A percentile compares a stretch with the other conserved stretches of the same genome.
Conservation (phyloP, 1,140 invertebrate species). For the Calosoma granatense region DNA sequence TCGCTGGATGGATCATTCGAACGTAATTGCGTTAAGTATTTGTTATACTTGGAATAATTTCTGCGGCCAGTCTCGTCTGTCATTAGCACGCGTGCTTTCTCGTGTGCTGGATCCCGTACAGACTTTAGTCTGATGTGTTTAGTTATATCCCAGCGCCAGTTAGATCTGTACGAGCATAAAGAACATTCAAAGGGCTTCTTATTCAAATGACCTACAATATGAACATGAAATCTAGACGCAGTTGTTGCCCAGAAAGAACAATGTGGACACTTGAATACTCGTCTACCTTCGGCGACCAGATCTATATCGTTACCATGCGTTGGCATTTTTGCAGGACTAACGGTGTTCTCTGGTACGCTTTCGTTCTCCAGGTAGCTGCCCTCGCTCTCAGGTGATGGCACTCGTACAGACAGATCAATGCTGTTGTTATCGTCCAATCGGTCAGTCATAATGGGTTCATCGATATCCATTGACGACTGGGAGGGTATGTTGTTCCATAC, state of each 20-base stretch:
- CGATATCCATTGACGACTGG: background rate
- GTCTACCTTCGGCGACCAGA: slow-evolving; percentile 30
- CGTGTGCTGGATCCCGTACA: slow-evolving; percentile 67
- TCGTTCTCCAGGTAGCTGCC: slow-evolving; percentile 23
- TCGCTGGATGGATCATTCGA: slow-evolving; percentile 33
- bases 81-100: slow-evolving; percentile 69
- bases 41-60: slow-evolving; percentile 88
- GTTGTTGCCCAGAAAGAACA: slow-evolving; percentile 84
- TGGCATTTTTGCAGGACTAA: slow-evolving; percentile 26
- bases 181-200: slow-evolving; percentile 94
- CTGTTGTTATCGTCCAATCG: slow-evolving; percentile 28
- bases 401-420: slow-evolving; percentile 27
- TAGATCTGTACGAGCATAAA: slow-evolving; percentile 82
- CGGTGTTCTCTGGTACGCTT: slow-evolving; percentile 15
- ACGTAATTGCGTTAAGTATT: slow-evolving; percentile 66
- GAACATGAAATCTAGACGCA: slow-evolving; percentile 85
- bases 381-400: slow-evolving; percentile 30
- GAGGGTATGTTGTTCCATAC: slow-evolving; percentile 54
- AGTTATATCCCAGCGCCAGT: slow-evolving; percentile 93
- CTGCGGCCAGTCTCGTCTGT: slow-evolving; percentile 82
- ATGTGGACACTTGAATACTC: slow-evolving; percentile 80
- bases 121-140: slow-evolving; percentile 89
- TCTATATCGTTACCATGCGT: slow-evolving; percentile 34
- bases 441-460: slow-evolving; percentile 15
- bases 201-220: slow-evolving; percentile 85